Conservation (phyloP, 2,113 vertebrate genomes). For the Pachycephala philippinensis region DNA sequence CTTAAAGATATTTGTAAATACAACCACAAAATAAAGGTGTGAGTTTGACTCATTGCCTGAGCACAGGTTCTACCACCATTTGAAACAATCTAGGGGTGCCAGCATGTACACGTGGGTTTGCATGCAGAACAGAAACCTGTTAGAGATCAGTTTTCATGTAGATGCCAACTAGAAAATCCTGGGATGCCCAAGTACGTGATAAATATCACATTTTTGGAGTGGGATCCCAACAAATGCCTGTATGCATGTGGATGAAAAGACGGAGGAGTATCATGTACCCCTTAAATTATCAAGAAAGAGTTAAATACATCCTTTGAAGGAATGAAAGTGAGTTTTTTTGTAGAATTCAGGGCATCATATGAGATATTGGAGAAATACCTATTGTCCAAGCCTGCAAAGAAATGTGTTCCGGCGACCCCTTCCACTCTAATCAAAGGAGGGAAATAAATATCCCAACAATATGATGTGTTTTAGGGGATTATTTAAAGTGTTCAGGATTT, state of each 20-base stretch:
- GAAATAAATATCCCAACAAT: not conserved
- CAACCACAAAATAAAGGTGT: not conserved
- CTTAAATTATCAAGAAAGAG: not conserved
- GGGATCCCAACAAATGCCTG: not conserved
- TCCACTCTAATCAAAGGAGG: not conserved
- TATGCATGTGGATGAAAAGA: not conserved
- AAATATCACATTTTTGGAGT: not conserved
- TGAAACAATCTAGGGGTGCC: not conserved
- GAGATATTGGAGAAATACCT: not conserved
- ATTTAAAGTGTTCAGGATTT: not conserved
- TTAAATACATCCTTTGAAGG: not conserved
- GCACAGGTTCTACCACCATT: not conserved
- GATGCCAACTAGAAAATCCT: not conserved
- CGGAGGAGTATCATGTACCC: accelerated
- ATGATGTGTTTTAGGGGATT: not conserved
- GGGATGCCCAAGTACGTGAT: accelerated
- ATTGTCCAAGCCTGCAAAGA: not conserved
- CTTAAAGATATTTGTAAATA: not conserved
- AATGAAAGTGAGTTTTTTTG: not conserved
- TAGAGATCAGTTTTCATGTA: not conserved
- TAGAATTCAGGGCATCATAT: not conserved
- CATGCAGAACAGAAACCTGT: not conserved
- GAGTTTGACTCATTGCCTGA: not conserved
- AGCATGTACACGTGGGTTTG: not conserved
- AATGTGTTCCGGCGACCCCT: not conserved